Conservation (phyloP, 2,797 vertebrate species). For the Mormyrops boulengeri region DNA sequence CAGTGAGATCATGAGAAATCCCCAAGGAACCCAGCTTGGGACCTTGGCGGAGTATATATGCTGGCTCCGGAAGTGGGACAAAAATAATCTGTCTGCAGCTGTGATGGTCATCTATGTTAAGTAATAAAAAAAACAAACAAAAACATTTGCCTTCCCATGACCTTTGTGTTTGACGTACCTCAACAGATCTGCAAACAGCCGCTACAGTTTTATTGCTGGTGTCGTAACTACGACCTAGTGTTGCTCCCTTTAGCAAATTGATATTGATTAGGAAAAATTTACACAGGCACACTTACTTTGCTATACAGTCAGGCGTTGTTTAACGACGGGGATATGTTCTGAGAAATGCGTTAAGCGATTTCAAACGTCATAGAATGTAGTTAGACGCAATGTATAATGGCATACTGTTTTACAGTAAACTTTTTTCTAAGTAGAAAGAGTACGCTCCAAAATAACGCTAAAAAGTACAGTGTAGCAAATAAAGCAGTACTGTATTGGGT, state of each 20-base stretch:
- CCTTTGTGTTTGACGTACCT: constrained; percentile 34
- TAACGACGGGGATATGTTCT: not conserved
- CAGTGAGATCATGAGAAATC: not conserved
- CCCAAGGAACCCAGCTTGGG: not conserved
- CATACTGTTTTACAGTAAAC: not conserved
- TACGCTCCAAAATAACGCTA: not conserved
- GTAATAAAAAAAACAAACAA: constrained; percentile 30
- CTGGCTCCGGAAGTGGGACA: constrained; percentile 28
- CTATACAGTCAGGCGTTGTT: not conserved
- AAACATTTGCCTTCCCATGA: constrained; percentile 47
- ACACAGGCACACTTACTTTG: not conserved
- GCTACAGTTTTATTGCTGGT: constrained; percentile 19
- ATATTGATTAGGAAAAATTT: not conserved
- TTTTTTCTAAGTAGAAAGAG: not conserved
- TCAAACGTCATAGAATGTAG: not conserved
- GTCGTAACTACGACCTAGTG: not conserved
- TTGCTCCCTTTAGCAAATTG: not conserved
- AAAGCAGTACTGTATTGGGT: not conserved
- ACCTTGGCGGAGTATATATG: not conserved
- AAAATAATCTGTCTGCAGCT: constrained; percentile 36
- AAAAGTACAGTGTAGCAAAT: not conserved
- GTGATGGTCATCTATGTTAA: constrained; percentile 28
- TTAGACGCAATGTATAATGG: too few relatives aligned
- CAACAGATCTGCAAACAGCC: constrained; percentile 30
- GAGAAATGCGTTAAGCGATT: not conserved